Evolutionary conservation across 2,797 vertebrate genomes (phyloP).

Genomic region (Myripristis murdjan): DNA sequence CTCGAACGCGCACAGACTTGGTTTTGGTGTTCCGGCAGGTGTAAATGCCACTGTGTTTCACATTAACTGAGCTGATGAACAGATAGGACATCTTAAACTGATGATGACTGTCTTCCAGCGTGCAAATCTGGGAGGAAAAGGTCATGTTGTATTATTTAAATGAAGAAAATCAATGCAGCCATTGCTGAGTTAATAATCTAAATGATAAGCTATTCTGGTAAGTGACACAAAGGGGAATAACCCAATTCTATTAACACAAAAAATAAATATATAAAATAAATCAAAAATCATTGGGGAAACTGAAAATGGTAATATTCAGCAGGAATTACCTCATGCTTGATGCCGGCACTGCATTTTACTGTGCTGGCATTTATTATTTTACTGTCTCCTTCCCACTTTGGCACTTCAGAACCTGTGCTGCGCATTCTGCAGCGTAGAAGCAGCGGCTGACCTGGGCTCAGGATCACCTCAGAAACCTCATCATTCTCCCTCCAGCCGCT

Average conservation of each 20-base stretch:
- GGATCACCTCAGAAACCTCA: conserved; percentile 57
- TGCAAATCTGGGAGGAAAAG: conserved; percentile 60
- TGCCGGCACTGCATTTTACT: neutral
- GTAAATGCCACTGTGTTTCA: conserved; percentile 70
- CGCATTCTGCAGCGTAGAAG: conserved; percentile 74
- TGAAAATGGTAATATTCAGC: neutral
- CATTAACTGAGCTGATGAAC: conserved; percentile 61
- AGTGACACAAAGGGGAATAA: neutral
- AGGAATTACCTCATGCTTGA: conserved; percentile 44
- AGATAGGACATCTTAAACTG: fast-evolving
- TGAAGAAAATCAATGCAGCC: neutral
- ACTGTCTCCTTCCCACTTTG: conserved; percentile 57
- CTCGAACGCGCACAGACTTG: conserved; percentile 63
- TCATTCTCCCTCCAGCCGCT: fast-evolving
- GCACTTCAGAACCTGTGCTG: fast-evolving
- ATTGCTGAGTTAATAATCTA: neutral
- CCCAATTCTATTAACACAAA: neutral
- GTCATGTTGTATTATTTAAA: neutral
- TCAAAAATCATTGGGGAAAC: neutral
- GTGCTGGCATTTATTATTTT: fast-evolving
- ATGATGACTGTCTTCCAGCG: fast-evolving
- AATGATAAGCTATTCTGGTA: neutral
- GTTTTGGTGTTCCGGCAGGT: conserved; percentile 56
- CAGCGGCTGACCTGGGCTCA: conserved; percentile 74
- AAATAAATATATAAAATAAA: no score